Evolutionary conservation across 2,113 vertebrate species (phyloP).

Genomic region (Antigone vipio): DNA sequence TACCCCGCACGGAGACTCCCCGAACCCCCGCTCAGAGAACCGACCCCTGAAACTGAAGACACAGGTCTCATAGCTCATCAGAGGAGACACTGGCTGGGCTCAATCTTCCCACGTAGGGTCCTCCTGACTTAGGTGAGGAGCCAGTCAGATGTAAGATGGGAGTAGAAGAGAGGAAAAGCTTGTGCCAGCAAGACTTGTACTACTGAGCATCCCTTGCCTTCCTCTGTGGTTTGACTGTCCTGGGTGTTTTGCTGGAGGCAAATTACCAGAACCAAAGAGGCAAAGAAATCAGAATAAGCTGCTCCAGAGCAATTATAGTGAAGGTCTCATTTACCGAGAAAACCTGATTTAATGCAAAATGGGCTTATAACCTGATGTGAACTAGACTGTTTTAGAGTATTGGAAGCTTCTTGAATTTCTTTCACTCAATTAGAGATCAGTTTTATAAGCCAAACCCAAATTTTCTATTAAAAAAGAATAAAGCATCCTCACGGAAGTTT

Average conservation of each 20-base stretch:
- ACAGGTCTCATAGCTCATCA: neutral
- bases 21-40: rapidly evolving
- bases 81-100: neutral
- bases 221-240: neutral
- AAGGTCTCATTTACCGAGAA: constrained; percentile 42
- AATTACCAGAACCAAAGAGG: constrained; percentile 40
- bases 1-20: rapidly evolving
- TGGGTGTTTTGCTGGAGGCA: neutral
- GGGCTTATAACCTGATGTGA: neutral
- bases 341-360: constrained; percentile 53
- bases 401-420: constrained; percentile 17
- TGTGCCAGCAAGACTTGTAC: neutral
- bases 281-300: constrained; percentile 32
- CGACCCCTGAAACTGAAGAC: neutral
- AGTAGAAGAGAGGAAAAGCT: neutral
- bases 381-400: neutral
- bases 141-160: neutral
- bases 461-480: constrained; percentile 6
- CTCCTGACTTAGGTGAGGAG: neutral
- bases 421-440: neutral
- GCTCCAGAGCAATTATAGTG: constrained; percentile 34
- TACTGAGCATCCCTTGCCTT: neutral
- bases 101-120: rapidly evolving
- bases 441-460: neutral
- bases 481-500: neutral